A percentile compares a stretch with the other conserved stretches of the same genome.
Evolutionary conservation across 2,888 invertebrate genomes (phyloP).

Genomic region (Antheraea assamensis): DNA sequence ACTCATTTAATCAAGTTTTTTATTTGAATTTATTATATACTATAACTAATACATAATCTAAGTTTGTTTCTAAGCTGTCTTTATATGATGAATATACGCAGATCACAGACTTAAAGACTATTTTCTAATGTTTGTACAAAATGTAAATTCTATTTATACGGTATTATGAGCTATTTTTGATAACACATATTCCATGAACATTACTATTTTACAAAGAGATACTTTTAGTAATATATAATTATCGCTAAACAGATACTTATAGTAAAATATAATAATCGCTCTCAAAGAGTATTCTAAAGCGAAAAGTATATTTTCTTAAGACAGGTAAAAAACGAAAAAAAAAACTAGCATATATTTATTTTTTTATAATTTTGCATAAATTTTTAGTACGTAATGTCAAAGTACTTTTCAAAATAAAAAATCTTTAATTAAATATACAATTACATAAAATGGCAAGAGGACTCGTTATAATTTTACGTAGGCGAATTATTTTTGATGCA

Average conservation of each 20-base stretch:
- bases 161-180: too few relatives aligned
- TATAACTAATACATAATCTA: constrained; percentile 18
- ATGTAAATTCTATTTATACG: not conserved
- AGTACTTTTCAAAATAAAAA: not conserved
- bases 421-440: not conserved
- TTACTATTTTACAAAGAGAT: not conserved
- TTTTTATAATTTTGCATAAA: not conserved
- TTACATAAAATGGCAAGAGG: not conserved
- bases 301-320: not conserved
- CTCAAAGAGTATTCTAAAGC: not conserved
- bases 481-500: not conserved
- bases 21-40: not conserved
- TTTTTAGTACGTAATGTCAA: not conserved
- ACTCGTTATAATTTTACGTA: not conserved
- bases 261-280: not conserved
- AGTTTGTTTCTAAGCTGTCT: constrained; percentile 18
- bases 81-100: constrained; percentile 15
- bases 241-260: not conserved
- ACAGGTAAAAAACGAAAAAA: not conserved
- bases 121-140: constrained; percentile 6
- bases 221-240: not conserved
- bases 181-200: too few relatives aligned
- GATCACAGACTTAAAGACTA: constrained; percentile 2
- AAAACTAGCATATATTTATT: not conserved
- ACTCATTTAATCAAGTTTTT: not conserved